Evolutionary conservation across 1,140 invertebrate species (phyloP), one percentile per base, ranked within the genome.

Genomic region (Zaprionus davidi): DNA sequence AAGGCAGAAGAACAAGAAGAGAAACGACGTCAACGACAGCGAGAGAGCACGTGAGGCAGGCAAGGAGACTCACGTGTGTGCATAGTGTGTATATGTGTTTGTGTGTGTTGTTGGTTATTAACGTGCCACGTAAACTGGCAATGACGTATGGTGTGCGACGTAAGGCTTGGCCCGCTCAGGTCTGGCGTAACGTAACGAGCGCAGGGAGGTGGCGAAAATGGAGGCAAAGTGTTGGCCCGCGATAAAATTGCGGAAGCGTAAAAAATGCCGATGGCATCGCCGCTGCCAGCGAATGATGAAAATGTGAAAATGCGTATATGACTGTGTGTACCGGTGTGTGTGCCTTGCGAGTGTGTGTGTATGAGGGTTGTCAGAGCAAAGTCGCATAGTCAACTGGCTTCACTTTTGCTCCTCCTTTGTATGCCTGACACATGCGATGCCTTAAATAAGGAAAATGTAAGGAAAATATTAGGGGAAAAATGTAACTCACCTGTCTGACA

Each of bases 161-260:
- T 83, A 83, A 72, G 67, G 36, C 36, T 34, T 22, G 53, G 13
- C 11, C 11, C 2, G 38, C n/a, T n/a, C 38, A 6, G 38, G 15
- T 1, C 4, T n/a, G 38, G 38, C 58, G 73, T 58, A 60, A 69
- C 81, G 72, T 67, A 80, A 83, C 68, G 68, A 76, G 75, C 72
- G 63, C 67, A 74, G 51, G 77, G 15, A 15, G 5, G 38, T 38
- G 28, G 15, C 26, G n/a, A 51, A 58, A 81, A 68, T 12, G 51
- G 67, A 65, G 36, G 62, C 44, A 79, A 82, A 77, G 70, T 72
- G 81, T 79, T 82, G 76, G 81, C 68, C 68, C 79, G 76, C 90
- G 85, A 90, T 90, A 85, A 90, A 90, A 90, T 74, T 85, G 79
- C 86, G 85, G 85, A 90, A 90, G 85, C 76, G 76, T 73, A 75